These are phyloP conservation scores for Cyaniris semiargus DNA, from an alignment of 2,888 invertebrate species.

Conservation along the genomic window DNA sequence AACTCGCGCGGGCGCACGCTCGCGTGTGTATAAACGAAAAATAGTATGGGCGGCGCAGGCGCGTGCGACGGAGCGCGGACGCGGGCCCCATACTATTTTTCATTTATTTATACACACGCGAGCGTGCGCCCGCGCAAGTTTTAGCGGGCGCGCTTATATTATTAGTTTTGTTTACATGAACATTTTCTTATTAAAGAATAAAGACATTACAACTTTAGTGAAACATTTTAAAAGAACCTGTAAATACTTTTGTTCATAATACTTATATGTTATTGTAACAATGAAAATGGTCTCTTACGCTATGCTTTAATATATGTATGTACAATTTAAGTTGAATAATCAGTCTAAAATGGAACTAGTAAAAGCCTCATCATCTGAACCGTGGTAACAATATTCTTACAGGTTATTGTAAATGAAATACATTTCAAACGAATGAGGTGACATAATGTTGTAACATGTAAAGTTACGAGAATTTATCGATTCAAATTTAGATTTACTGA, in stretches of 20 bases:
- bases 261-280: neutral
- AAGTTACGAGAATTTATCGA: neutral
- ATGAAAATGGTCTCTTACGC: slow-evolving; percentile 23
- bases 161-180: too few relatives aligned
- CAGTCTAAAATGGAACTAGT: slow-evolving; percentile 47
- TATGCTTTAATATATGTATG: slow-evolving; percentile 26
- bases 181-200: neutral
- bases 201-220: neutral
- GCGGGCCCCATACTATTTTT: too few relatives aligned
- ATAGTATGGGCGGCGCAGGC: too few relatives aligned
- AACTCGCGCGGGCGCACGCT: too few relatives aligned
- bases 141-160: too few relatives aligned
- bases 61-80: too few relatives aligned
- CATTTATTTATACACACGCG: too few relatives aligned
- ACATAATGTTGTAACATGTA: neutral
- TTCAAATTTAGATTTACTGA: too few relatives aligned
- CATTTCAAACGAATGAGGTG: neutral
- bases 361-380: slow-evolving; percentile 63
- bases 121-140: too few relatives aligned
- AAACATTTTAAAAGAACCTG: neutral
- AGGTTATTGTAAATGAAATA: neutral
- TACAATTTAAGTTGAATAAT: slow-evolving; percentile 34
- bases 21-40: too few relatives aligned
- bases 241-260: slow-evolving; percentile 3
- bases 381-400: slow-evolving; percentile 54